A percentile compares a stretch with the other conserved stretches of the same genome.
These are phyloP conservation scores for Gerris lacustris DNA, from an alignment of 2,888 invertebrate genomes.

Conservation along the genomic window DNA sequence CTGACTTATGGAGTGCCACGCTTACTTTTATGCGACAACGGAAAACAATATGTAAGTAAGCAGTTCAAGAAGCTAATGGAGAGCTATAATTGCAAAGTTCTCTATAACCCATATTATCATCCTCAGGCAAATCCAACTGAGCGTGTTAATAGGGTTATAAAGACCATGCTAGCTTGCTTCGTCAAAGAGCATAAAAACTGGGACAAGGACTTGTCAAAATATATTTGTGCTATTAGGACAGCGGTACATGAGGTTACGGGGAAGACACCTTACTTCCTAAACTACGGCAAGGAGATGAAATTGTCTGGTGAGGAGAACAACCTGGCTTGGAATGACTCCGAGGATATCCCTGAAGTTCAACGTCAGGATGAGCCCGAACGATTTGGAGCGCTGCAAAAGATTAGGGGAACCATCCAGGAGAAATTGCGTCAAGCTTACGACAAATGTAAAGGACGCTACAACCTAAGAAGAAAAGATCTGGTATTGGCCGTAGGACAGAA, in stretches of 20 bases:
- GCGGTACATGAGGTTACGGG: constrained; percentile 24
- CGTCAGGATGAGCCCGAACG: constrained; percentile 9
- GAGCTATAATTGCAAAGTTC: constrained; percentile 15
- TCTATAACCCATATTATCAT: constrained; percentile 26
- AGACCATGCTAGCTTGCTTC: constrained; percentile 27
- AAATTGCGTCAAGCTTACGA: not conserved
- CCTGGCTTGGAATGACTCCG: not conserved
- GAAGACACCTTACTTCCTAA: constrained; percentile 20
- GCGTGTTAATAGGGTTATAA: constrained; percentile 27
- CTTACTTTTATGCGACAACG: constrained; percentile 28
- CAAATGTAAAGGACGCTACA: not conserved
- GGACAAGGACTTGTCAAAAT: constrained; percentile 25
- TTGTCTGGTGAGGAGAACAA: constrained; percentile 8
- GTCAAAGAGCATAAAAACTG: constrained; percentile 26
- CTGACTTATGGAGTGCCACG: constrained; percentile 27
- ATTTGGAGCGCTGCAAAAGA: not conserved
- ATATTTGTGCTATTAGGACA: constrained; percentile 27
- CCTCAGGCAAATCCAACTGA: constrained; percentile 30
- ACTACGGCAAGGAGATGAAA: constrained; percentile 12
- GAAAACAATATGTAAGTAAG: constrained; percentile 25
- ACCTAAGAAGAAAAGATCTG: not conserved
- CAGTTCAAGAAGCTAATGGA: constrained; percentile 16
- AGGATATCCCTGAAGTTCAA: constrained; percentile 16
- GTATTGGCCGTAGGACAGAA: not conserved
- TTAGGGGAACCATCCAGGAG: not conserved